phyloP scores from a whole-genome alignment of 2,113 vertebrate genomes.

The Bungarus multicinctus region DNA sequence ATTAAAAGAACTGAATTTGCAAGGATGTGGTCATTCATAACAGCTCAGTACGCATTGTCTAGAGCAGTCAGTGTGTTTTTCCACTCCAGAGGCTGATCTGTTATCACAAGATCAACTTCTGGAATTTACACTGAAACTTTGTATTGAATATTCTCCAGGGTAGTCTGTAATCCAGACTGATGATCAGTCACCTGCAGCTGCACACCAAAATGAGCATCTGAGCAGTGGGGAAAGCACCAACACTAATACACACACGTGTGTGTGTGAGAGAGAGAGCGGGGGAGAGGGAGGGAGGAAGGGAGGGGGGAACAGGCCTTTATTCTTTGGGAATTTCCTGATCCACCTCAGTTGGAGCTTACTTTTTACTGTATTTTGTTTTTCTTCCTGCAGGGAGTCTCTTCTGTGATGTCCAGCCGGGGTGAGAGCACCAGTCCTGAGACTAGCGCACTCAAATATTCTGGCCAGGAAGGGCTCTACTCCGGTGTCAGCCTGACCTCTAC shows the following conservation, averaged over 20 bases:
- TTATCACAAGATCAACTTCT: conserved; percentile 26
- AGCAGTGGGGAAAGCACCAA: neutral
- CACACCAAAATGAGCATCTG: neutral
- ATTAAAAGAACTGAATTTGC: neutral
- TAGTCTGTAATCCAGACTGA: conserved; percentile 8
- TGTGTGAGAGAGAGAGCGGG: neutral
- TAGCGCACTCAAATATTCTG: conserved; percentile 86
- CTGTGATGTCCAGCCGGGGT: conserved; percentile 79
- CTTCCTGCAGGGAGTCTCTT: conserved; percentile 77
- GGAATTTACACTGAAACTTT: conserved; percentile 22
- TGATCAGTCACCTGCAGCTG: neutral
- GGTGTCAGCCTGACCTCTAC: conserved; percentile 86
- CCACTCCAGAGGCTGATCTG: conserved; percentile 4
- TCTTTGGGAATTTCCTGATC: neutral
- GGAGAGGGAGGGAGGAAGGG: too few species aligned
- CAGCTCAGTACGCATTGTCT: neutral
- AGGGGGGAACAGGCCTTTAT: too few species aligned
- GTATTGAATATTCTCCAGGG: conserved; percentile 7
- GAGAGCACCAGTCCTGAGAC: conserved; percentile 79
- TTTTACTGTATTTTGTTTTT: neutral
- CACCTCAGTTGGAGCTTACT: neutral
- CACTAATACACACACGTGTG: neutral
- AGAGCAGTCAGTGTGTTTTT: neutral
- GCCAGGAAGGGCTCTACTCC: conserved; percentile 87
- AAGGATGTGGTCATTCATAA: neutral